A percentile compares a stretch with the other conserved stretches of the same genome.
phyloP scores from a whole-genome alignment of 2,113 vertebrate genomes.

The Crotalus helleri region DNA sequence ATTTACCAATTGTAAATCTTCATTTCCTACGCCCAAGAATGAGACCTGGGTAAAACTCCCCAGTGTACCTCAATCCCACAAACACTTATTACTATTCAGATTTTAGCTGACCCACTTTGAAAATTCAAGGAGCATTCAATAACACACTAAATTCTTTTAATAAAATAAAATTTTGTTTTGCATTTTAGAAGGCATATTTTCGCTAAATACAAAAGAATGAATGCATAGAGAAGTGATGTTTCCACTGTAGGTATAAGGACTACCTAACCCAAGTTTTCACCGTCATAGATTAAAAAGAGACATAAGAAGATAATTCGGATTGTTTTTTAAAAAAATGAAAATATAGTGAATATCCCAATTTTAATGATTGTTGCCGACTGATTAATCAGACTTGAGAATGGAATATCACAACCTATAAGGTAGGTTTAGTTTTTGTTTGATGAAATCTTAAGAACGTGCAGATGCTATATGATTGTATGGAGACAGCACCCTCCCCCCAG shows the following conservation, averaged over 20 bases:
- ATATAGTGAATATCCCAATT: not conserved
- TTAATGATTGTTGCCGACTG: not conserved
- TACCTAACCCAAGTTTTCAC: not conserved
- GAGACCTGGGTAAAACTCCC: constrained; percentile 31
- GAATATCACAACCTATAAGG: not conserved
- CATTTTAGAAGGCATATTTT: not conserved
- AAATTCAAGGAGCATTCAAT: constrained; percentile 62
- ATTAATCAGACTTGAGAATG: not conserved
- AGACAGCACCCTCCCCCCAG: too few relatives aligned
- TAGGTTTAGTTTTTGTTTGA: constrained; percentile 8
- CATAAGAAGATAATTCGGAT: not conserved
- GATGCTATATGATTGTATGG: constrained; percentile 28
- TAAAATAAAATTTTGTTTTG: constrained; percentile 38
- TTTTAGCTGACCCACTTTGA: constrained; percentile 62
- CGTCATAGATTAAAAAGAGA: not conserved
- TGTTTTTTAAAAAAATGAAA: not conserved
- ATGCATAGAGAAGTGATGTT: not conserved
- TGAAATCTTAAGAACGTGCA: constrained; percentile 40
- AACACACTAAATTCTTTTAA: constrained; percentile 15
- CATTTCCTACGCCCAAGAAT: not conserved
- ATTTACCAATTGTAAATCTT: not conserved
- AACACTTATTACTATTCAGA: constrained; percentile 73
- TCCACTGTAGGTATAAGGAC: not conserved
- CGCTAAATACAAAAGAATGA: not conserved
- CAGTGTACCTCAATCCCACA: constrained; percentile 74